phyloP scores from a whole-genome alignment of 2,113 vertebrate species.

The Fulica atra region DNA sequence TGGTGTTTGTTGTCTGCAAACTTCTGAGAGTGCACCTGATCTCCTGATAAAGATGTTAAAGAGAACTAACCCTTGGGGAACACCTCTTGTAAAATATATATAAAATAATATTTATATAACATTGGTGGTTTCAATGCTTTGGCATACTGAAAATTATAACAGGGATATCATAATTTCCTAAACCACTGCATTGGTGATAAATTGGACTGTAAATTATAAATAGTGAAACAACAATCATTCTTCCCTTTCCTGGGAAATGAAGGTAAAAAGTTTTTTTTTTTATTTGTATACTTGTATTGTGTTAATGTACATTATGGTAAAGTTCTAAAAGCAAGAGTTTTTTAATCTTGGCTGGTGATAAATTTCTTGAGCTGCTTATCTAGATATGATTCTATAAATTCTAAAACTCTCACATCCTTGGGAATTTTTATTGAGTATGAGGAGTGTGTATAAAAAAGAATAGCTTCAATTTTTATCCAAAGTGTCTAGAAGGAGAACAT shows the following conservation, averaged over 20 bases:
- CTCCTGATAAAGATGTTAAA: too few species aligned
- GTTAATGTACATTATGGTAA: not conserved
- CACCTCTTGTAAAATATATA: too few species aligned
- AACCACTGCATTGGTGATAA: not conserved
- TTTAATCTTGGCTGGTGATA: not conserved
- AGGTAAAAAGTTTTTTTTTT: not conserved
- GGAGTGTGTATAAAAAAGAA: not conserved
- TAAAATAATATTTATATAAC: not conserved
- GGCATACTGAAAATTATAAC: not conserved
- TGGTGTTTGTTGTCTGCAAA: too few species aligned
- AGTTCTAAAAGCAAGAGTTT: not conserved
- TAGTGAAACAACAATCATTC: not conserved
- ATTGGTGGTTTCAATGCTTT: not conserved
- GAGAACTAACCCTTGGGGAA: too few species aligned
- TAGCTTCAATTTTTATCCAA: not conserved
- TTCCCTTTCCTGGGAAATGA: not conserved
- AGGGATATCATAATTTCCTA: not conserved
- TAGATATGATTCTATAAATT: not conserved
- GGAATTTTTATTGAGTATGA: not conserved
- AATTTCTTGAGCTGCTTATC: not conserved
- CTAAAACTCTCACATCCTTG: not conserved
- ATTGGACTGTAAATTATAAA: not conserved
- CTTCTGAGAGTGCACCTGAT: too few species aligned
- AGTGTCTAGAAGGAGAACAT: not conserved
- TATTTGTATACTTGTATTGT: not conserved